These are phyloP conservation scores for Metopia argyrocephala DNA, from an alignment of 2,888 invertebrate genomes.

Conservation along the genomic window DNA sequence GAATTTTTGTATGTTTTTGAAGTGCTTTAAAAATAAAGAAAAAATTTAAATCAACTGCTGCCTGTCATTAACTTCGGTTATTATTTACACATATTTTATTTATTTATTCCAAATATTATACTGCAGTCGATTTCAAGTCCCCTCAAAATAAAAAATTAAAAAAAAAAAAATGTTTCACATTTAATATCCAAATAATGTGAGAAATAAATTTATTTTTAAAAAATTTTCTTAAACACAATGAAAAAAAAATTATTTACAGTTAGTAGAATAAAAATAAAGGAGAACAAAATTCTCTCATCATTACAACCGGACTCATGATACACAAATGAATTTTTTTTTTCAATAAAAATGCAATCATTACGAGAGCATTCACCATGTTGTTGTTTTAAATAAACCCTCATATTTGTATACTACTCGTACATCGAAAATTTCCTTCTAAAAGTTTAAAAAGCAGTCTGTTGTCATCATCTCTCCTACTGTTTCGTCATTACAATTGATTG, in stretches of 20 bases:
- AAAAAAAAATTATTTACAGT: neutral
- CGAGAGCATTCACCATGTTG: neutral
- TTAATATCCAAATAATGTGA: neutral
- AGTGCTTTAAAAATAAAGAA: too few relatives aligned
- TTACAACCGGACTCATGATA: neutral
- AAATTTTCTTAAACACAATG: neutral
- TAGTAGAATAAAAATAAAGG: neutral
- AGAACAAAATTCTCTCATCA: neutral
- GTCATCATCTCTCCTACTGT: constrained; percentile 55
- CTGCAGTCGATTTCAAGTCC: neutral
- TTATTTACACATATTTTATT: neutral
- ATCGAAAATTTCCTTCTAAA: too few relatives aligned
- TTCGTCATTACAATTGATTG: constrained; percentile 41
- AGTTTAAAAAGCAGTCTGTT: too few relatives aligned
- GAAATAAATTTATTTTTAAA: neutral
- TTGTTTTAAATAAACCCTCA: neutral
- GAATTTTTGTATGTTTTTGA: constrained; percentile 2
- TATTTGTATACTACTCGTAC: neutral
- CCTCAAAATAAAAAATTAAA: neutral
- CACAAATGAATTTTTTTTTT: too few relatives aligned
- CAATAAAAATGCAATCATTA: neutral
- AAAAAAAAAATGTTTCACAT: neutral
- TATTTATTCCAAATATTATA: neutral
- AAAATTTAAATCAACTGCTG: too few relatives aligned
- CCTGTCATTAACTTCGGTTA: neutral